Conservation (phyloP, 2,113 vertebrate species). For the Ailurus styani region DNA sequence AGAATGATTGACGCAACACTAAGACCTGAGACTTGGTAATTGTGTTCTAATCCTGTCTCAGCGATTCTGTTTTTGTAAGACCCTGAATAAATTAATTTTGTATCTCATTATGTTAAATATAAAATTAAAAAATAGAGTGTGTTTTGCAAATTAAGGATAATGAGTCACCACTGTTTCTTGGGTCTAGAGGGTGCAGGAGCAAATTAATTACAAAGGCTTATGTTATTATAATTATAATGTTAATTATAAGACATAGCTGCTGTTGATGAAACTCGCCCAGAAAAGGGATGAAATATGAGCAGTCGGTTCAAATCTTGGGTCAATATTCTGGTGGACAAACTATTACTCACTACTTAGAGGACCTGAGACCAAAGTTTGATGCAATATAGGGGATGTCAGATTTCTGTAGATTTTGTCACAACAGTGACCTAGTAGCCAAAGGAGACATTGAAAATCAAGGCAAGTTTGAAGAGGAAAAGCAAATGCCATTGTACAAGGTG, state of each 20-base stretch:
- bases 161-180: conserved; percentile 58
- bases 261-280: conserved; percentile 34
- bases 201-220: conserved; percentile 64
- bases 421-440: neutral
- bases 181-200: conserved; percentile 41
- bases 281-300: conserved; percentile 24
- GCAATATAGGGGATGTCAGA: neutral
- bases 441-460: neutral
- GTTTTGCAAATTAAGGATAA: conserved; percentile 67
- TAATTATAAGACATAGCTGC: conserved; percentile 42
- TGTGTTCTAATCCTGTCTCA: conserved; percentile 42
- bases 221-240: conserved; percentile 52
- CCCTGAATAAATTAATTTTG: conserved; percentile 60
- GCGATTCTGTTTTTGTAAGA: conserved; percentile 43
- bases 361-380: neutral
- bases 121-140: conserved; percentile 68
- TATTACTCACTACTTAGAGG: conserved; percentile 24
- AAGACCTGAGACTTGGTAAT: neutral
- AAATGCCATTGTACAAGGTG: neutral
- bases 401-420: neutral
- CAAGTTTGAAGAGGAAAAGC: conserved; percentile 11
- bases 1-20: neutral
- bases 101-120: conserved; percentile 60
- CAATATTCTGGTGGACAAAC: neutral
- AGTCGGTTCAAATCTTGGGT: conserved; percentile 18